These are phyloP conservation scores for Synergus laeviventris DNA, from an alignment of 2,888 invertebrate species.

Conservation along the genomic window DNA sequence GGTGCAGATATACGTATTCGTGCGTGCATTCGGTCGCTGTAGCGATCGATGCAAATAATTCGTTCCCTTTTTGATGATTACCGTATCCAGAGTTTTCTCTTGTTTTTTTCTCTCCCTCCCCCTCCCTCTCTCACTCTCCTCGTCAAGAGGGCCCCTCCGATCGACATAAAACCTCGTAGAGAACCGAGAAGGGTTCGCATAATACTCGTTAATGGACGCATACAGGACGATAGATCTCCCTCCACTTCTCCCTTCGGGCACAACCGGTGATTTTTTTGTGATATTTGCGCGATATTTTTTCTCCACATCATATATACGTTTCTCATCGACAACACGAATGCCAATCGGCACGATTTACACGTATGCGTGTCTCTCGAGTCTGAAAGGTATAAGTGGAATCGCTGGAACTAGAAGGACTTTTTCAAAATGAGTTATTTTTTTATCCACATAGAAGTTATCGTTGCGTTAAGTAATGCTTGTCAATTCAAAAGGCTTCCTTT, in stretches of 20 bases:
- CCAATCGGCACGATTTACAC: constrained; percentile 1
- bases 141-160: constrained; percentile 58
- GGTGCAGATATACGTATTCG: constrained; percentile 55
- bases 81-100: constrained; percentile 56
- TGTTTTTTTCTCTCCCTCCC: constrained; percentile 49
- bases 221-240: constrained; percentile 56
- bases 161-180: constrained; percentile 65
- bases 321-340: neutral
- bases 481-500: no score
- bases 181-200: constrained; percentile 59
- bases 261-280: constrained; percentile 18
- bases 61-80: constrained; percentile 66
- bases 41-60: constrained; percentile 71
- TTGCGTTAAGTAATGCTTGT: neutral
- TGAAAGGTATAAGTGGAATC: neutral
- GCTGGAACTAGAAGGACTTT: neutral
- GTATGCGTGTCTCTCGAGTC: neutral
- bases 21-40: constrained; percentile 54
- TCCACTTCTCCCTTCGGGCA: constrained; percentile 44
- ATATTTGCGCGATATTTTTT: constrained; percentile 27
- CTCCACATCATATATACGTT: constrained; percentile 14
- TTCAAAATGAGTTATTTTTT: neutral
- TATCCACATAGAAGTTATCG: neutral
- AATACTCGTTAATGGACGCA: constrained; percentile 61
- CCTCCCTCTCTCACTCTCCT: constrained; percentile 53